Base-by-base conservation (phyloP, 2,888 invertebrate species). In the Ptychoptera contaminata region DNA sequence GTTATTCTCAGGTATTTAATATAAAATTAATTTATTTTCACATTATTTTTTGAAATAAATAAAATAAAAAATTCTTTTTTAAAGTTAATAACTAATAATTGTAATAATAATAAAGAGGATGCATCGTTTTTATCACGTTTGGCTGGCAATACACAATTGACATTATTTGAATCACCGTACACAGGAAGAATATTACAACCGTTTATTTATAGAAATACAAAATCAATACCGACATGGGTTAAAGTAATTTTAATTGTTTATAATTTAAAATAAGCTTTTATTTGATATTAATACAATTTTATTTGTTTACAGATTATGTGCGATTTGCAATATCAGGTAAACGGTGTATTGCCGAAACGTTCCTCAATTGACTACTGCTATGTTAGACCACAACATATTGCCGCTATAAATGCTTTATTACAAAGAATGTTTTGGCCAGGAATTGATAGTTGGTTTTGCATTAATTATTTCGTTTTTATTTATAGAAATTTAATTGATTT, bases 341-440 rank as follows among this genome's bases (percentile, higher is more conserved):
- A 51, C 56, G 45, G 68, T 68, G 68, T 54, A 42, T 49, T 67
- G 48, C 63, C 76, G 50, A 47, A 62, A 4, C 67, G 68, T 45
- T 72, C 74, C 2, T 70, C 84, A 1, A 70, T 93, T 10, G 88
- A 91, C 67, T 93, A 81, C 65, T 83, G 82, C 52, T 92, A 92
- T 60, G 79, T 93, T 14, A 74, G 82, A 35, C 85, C 90, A 1
- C 82, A 88, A 55, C 90, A 91, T 60, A 80, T 93, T 50, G 81
- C 88, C 1, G 83, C 87, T 0, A 78, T 93, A 49, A 93, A 93
- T 63, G 77, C 76, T 46, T 67, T 92, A 12, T 82, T 86, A 50
- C 76, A 81, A 50, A 78, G 81, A 56, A 82, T 79, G 63, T 93
- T 93, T 66, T 93, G 93, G 92, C 84, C 90, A 2, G 91, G 90